Percentiles rank a stretch among this genome's conserved stretches.
phyloP scores from a whole-genome alignment of 1,140 invertebrate species.

The Neocloeon triangulifer region DNA sequence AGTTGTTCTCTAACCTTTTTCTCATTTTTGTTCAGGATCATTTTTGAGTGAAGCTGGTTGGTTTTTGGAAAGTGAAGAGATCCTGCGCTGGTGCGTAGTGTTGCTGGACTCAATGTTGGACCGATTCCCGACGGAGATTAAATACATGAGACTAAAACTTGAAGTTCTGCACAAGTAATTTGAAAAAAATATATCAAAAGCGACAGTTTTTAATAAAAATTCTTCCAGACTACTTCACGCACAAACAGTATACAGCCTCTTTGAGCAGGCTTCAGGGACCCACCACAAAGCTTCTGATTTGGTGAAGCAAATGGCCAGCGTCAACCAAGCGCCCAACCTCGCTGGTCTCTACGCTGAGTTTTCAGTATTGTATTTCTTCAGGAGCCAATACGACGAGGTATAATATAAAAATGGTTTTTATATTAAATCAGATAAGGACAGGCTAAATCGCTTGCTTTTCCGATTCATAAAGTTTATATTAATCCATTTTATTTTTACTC shows the following conservation, averaged over 20 bases:
- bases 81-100: constrained; percentile 36
- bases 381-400: constrained; percentile 62
- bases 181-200: constrained; percentile 1
- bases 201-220: background rate
- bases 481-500: constrained; percentile 12
- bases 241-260: constrained; percentile 54
- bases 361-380: constrained; percentile 50
- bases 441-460: no score
- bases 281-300: constrained; percentile 29
- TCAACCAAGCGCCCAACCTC: constrained; percentile 27
- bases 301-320: constrained; percentile 19
- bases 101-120: constrained; percentile 28
- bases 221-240: constrained; percentile 50
- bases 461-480: no score
- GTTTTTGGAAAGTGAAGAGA: constrained; percentile 45
- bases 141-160: constrained; percentile 45
- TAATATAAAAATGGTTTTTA: no score
- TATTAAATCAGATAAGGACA: no score
- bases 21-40: constrained; percentile 22
- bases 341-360: constrained; percentile 57
- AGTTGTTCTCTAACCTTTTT: background rate
- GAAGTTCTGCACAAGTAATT: constrained; percentile 23
- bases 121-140: constrained; percentile 19
- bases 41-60: constrained; percentile 74
- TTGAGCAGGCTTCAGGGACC: constrained; percentile 40